Conservation (phyloP, 2,113 vertebrate genomes). For the Rhinogobius similis region DNA sequence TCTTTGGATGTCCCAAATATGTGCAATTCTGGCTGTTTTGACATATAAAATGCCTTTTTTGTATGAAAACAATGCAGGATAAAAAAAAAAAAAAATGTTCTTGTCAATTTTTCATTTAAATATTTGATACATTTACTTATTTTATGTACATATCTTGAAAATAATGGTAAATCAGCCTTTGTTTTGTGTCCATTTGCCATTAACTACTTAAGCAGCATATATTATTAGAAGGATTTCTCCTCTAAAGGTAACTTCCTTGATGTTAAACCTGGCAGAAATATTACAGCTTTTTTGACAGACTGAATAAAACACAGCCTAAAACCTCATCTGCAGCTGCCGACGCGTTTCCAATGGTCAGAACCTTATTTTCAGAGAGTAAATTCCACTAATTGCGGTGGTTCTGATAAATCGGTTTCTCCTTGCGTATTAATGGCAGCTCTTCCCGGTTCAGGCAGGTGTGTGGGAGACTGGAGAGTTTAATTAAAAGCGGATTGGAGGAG, state of each 20-base stretch:
- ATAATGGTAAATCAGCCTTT: too few relatives aligned
- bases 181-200: too few relatives aligned
- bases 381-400: conserved; percentile 22
- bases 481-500: conserved; percentile 62
- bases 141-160: too few relatives aligned
- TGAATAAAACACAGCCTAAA: background rate
- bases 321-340: background rate
- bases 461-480: conserved; percentile 49
- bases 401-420: conserved; percentile 44
- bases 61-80: too few relatives aligned
- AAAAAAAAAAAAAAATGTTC: too few relatives aligned
- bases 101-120: too few relatives aligned
- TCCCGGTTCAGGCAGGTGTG: conserved; percentile 30
- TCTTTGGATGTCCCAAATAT: too few relatives aligned
- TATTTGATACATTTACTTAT: too few relatives aligned
- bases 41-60: too few relatives aligned
- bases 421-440: conserved; percentile 11
- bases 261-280: background rate
- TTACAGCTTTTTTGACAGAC: background rate
- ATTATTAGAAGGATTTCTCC: background rate
- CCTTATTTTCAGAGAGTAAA: conserved; percentile 31
- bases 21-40: too few relatives aligned
- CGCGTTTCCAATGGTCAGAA: conserved; percentile 3
- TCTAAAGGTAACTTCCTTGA: background rate
- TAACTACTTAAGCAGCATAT: too few relatives aligned